phyloP scores from a whole-genome alignment of 2,888 invertebrate species.

The Macrosiphum euphorbiae region DNA sequence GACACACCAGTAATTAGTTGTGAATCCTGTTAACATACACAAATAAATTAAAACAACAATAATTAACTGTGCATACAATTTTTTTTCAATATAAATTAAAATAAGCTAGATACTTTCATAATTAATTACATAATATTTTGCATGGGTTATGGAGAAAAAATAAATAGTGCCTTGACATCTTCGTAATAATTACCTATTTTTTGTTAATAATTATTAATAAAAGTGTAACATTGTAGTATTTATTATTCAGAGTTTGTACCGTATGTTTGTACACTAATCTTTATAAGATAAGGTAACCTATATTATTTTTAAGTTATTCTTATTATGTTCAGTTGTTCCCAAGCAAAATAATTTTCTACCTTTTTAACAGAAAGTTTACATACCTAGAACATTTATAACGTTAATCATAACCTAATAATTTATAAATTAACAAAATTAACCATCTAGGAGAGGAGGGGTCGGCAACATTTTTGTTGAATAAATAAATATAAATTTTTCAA shows the following conservation, averaged over 20 bases:
- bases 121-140: too few species aligned
- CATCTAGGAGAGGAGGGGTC: not conserved
- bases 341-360: not conserved
- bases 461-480: too few species aligned
- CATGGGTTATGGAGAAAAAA: not conserved
- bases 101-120: too few species aligned
- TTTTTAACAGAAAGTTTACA: not conserved
- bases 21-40: conserved; percentile 78
- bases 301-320: not conserved
- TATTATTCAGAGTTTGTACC: not conserved
- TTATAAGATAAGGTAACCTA: not conserved
- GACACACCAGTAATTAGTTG: conserved; percentile 93
- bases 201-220: not conserved
- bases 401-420: too few species aligned
- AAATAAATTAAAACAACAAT: not conserved
- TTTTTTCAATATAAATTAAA: too few species aligned
- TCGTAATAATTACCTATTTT: not conserved
- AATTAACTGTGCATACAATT: not conserved
- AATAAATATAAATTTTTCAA: too few species aligned
- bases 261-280: not conserved
- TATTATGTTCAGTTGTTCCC: not conserved
- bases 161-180: not conserved
- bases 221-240: not conserved
- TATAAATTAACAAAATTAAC: not conserved
- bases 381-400: not conserved